Conservation (phyloP, 2,113 vertebrate genomes). For the Osmerus mordax region DNA sequence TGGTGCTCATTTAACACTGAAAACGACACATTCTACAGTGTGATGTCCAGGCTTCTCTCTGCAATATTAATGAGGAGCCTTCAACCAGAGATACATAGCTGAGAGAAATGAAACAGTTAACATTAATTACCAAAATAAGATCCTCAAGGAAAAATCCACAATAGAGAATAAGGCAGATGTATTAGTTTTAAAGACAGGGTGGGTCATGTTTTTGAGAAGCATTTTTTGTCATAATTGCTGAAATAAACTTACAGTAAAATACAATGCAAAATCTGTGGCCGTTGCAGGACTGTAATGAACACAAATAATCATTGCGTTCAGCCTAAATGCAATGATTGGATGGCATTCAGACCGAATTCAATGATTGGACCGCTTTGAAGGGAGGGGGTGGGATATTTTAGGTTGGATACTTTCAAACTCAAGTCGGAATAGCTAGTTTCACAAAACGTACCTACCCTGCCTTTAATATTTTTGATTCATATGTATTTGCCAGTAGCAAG, state of each 20-base stretch:
- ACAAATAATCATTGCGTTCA: no score
- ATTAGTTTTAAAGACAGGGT: no score
- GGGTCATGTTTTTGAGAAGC: no score
- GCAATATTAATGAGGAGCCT: slow-evolving; percentile 63
- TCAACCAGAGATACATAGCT: slow-evolving; percentile 38
- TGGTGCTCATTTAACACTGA: slow-evolving; percentile 64
- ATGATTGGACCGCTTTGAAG: no score
- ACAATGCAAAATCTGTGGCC: neutral
- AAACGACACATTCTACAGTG: slow-evolving; percentile 52
- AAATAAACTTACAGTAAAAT: neutral
- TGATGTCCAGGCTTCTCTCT: slow-evolving; percentile 42
- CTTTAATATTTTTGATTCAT: neutral
- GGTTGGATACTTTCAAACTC: no score
- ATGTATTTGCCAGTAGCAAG: slow-evolving; percentile 23
- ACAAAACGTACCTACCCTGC: no score
- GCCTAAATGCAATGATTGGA: no score
- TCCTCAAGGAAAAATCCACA: slow-evolving; percentile 23
- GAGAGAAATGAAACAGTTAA: slow-evolving; percentile 48
- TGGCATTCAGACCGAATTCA: no score
- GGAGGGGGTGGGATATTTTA: no score
- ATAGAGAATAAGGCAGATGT: slow-evolving; percentile 3
- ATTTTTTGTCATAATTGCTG: no score
- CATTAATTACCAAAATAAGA: slow-evolving; percentile 58
- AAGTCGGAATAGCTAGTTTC: no score
- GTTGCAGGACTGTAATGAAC: no score